phyloP scores from a whole-genome alignment of 2,797 vertebrate genomes.

The Strix occidentalis region DNA sequence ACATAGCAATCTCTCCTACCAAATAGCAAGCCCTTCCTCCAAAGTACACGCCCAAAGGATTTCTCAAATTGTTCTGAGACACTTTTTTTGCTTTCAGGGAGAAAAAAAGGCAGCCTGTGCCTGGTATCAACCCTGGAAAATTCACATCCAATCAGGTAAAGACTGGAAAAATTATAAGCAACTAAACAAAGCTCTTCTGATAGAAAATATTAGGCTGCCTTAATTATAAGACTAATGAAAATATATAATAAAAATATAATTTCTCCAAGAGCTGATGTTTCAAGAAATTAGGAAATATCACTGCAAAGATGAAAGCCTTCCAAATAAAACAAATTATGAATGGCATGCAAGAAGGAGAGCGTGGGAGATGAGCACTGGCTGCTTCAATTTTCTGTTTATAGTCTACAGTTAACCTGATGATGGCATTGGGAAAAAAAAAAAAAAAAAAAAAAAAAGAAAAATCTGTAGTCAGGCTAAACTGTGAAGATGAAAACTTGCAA shows the following conservation, averaged over 20 bases:
- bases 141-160: background rate
- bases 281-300: background rate
- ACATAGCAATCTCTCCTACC: background rate
- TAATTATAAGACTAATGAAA: background rate
- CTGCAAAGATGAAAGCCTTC: background rate
- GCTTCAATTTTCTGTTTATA: background rate
- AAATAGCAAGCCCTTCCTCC: background rate
- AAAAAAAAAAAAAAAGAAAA: background rate
- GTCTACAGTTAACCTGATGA: background rate
- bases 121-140: background rate
- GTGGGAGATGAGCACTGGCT: background rate
- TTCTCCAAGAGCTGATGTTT: background rate
- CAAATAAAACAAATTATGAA: background rate
- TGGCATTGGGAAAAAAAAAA: rapidly evolving
- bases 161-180: background rate
- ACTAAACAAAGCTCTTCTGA: background rate
- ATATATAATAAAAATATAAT: background rate
- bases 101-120: background rate
- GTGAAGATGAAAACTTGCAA: background rate
- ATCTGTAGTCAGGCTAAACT: background rate
- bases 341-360: background rate
- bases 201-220: background rate
- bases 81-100: background rate
- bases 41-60: background rate
- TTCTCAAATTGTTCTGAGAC: background rate